A percentile compares a stretch with the other conserved stretches of the same genome.
Conservation (phyloP, 2,113 vertebrate species). For the Colossoma macropomum region DNA sequence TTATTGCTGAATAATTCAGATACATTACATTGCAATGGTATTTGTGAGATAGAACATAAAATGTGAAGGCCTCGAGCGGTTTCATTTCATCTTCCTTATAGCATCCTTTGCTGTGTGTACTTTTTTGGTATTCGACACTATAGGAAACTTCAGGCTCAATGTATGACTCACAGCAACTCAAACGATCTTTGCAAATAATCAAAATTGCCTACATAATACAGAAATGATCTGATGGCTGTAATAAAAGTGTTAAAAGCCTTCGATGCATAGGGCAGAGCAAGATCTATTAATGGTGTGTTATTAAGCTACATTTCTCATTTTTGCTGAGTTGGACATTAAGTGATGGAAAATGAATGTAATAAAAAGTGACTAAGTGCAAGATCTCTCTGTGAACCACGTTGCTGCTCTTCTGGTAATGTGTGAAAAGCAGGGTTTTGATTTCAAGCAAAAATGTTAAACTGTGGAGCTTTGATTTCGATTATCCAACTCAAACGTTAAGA, state of each 20-base stretch:
- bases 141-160: background rate
- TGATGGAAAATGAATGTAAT: slow-evolving; percentile 37
- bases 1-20: background rate
- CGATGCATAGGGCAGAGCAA: slow-evolving; percentile 32
- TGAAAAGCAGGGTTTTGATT: slow-evolving; percentile 25
- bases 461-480: slow-evolving; percentile 11
- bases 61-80: background rate
- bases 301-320: slow-evolving; percentile 48
- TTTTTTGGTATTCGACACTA: background rate
- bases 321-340: slow-evolving; percentile 46
- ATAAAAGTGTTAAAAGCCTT: slow-evolving; percentile 48
- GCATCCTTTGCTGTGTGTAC: background rate
- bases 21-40: background rate
- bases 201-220: background rate
- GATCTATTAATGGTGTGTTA: slow-evolving; percentile 29
- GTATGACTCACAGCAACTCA: background rate
- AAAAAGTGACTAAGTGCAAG: slow-evolving; percentile 31
- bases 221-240: slow-evolving; percentile 26
- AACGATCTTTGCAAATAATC: slow-evolving; percentile 34
- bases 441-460: background rate
- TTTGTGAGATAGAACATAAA: background rate
- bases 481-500: background rate
- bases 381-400: slow-evolving; percentile 4
- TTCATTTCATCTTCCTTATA: background rate
- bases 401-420: slow-evolving; percentile 13